Conservation (phyloP, 1,140 invertebrate species). For the Drosophila setifemur region DNA sequence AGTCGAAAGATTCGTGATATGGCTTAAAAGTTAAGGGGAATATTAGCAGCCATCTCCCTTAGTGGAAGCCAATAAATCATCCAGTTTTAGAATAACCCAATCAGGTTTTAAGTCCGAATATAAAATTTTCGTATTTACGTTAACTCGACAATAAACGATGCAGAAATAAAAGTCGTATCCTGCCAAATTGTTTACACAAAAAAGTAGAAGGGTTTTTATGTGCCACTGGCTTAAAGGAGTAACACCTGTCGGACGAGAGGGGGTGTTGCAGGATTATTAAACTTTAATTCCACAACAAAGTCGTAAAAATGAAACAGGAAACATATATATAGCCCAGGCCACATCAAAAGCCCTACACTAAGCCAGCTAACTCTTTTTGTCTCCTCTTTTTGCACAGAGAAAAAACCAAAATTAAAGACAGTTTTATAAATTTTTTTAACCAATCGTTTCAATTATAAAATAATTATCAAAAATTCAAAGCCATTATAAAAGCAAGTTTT, state of each 20-base stretch:
- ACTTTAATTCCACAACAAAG: slow-evolving; percentile 53
- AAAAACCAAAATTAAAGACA: neutral
- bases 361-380: slow-evolving; percentile 23
- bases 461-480: too few relatives aligned
- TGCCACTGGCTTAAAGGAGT: slow-evolving; percentile 25
- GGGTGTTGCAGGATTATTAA: slow-evolving; percentile 20
- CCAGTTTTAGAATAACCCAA: slow-evolving; percentile 7
- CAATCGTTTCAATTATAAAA: too few relatives aligned
- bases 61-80: slow-evolving; percentile 23
- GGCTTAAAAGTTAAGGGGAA: too few relatives aligned
- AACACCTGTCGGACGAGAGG: slow-evolving; percentile 16
- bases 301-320: slow-evolving; percentile 43
- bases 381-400: neutral
- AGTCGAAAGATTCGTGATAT: slow-evolving; percentile 18
- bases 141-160: slow-evolving; percentile 33
- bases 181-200: slow-evolving; percentile 32
- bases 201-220: slow-evolving; percentile 33
- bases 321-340: slow-evolving; percentile 20
- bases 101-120: slow-evolving; percentile 20
- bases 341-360: slow-evolving; percentile 44
- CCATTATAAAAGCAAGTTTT: too few relatives aligned
- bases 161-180: slow-evolving; percentile 43
- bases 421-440: neutral
- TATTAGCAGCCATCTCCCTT: slow-evolving; percentile 5
- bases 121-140: slow-evolving; percentile 17